Conservation (phyloP, 2,797 vertebrate genomes). For the Neosalanx taihuensis region DNA sequence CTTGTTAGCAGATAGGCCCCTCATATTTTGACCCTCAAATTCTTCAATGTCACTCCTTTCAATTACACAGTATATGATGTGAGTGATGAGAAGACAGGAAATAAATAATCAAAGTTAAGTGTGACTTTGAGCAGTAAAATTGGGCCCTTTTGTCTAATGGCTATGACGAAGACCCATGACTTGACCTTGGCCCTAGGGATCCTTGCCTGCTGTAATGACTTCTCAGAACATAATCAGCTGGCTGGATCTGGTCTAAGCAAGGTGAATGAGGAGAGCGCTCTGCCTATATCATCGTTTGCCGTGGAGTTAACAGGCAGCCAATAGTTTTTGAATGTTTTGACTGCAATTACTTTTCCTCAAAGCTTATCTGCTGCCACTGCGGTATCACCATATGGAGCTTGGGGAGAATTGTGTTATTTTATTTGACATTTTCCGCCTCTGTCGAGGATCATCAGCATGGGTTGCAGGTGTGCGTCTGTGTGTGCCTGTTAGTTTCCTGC, state of each 20-base stretch:
- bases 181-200: conserved; percentile 1
- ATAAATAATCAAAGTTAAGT: conserved; percentile 3
- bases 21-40: conserved; percentile 1
- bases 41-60: conserved; percentile 5
- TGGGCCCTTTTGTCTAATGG: conserved; percentile 6
- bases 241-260: not conserved
- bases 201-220: conserved; percentile 5
- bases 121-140: conserved; percentile 7
- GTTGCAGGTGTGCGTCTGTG: no score
- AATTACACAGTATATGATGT: conserved; percentile 3
- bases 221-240: conserved; percentile 9
- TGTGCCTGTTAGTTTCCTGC: no score
- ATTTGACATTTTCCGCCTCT: no score
- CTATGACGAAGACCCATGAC: conserved; percentile 5
- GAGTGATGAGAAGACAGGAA: not conserved
- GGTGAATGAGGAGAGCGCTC: not conserved
- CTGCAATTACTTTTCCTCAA: not conserved
- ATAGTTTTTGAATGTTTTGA: not conserved
- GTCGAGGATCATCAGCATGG: no score
- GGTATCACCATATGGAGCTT: no score
- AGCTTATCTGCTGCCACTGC: no score
- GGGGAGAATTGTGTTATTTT: no score
- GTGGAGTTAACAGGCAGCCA: not conserved
- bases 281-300: not conserved
- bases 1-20: not conserved